Conservation (phyloP, 2,888 invertebrate genomes). For the Zhuqinia jingwanae region DNA sequence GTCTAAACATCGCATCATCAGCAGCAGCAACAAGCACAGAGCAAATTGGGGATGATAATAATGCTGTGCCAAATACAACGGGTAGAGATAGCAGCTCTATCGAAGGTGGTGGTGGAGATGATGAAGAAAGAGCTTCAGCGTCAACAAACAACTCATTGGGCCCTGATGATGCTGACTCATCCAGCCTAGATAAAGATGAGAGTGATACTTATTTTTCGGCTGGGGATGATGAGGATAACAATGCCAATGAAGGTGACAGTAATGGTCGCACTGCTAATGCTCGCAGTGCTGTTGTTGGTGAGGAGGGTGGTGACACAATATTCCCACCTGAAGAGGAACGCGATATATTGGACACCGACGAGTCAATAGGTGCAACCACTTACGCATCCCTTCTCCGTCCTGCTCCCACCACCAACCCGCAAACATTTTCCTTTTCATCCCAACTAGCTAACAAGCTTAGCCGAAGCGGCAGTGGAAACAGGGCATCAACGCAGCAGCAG, state of each 20-base stretch:
- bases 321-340: conserved; percentile 54
- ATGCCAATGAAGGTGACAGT: conserved; percentile 35
- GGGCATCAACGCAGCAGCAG: background rate
- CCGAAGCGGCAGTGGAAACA: background rate
- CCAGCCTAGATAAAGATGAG: conserved; percentile 54
- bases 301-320: conserved; percentile 45
- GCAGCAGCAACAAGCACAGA: conserved; percentile 27
- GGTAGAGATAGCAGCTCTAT: conserved; percentile 1
- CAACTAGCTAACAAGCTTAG: conserved; percentile 49
- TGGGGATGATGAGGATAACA: conserved; percentile 30
- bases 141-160: conserved; percentile 31
- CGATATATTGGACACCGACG: conserved; percentile 36
- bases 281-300: background rate
- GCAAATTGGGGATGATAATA: conserved; percentile 31
- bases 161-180: background rate
- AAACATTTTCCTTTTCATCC: conserved; percentile 57
- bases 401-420: conserved; percentile 39
- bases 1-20: background rate
- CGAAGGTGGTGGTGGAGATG: conserved; percentile 7
- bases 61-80: conserved; percentile 47
- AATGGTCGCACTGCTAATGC: no score
- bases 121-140: background rate
- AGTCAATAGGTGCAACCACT: conserved; percentile 55
- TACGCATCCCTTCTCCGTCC: conserved; percentile 51
- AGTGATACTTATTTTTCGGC: conserved; percentile 55